These are phyloP conservation scores for Myzus persicae DNA, from an alignment of 1,140 invertebrate genomes.

Conservation along the genomic window DNA sequence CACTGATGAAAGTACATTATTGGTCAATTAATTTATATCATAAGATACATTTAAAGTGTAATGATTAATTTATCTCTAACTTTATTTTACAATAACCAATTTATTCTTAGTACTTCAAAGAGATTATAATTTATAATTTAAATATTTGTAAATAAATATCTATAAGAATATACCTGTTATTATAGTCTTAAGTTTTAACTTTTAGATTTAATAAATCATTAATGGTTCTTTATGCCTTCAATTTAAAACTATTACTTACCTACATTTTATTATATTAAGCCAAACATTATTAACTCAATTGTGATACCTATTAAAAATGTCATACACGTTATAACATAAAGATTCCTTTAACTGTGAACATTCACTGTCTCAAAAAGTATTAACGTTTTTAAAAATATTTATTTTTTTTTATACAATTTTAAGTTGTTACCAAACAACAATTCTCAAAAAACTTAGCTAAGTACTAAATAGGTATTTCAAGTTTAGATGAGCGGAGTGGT, in stretches of 20 bases:
- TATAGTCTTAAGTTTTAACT: not conserved
- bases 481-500: not conserved
- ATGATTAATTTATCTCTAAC: not conserved
- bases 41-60: not conserved
- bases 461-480: not conserved
- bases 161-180: not conserved
- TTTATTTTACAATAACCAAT: not conserved
- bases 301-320: not conserved
- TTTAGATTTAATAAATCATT: not conserved
- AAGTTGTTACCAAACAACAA: not conserved
- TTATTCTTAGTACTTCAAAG: not conserved
- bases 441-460: not conserved
- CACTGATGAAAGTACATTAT: not conserved
- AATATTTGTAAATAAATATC: not conserved
- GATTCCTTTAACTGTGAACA: not conserved
- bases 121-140: not conserved
- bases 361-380: not conserved
- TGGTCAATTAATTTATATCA: not conserved
- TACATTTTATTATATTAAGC: not conserved
- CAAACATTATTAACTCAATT: not conserved
- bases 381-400: too few relatives aligned
- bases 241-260: not conserved
- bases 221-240: not conserved
- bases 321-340: not conserved
- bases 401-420: not conserved